phyloP scores from a whole-genome alignment of 2,888 invertebrate genomes.

The Tenthredo distinguenda region DNA sequence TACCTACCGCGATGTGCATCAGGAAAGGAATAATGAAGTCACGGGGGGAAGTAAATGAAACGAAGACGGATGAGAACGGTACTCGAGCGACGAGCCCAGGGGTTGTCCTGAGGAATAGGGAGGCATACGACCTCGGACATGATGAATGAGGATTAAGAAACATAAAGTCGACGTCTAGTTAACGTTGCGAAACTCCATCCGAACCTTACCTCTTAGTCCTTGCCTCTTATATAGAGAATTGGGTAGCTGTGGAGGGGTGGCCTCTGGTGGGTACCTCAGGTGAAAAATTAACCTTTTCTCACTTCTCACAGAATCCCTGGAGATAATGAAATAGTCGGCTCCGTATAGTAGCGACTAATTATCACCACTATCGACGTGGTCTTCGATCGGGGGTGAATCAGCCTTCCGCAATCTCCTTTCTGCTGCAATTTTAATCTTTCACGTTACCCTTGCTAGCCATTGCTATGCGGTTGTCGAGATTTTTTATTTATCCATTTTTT shows the following conservation, averaged over 20 bases:
- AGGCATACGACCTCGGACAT: conserved; percentile 35
- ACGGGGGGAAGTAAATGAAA: conserved; percentile 42
- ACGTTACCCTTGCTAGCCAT: not conserved
- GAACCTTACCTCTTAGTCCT: not conserved
- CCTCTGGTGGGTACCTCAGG: conserved; percentile 24
- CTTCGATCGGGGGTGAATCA: not conserved
- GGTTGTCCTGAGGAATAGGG: conserved; percentile 25
- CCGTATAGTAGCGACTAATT: not conserved
- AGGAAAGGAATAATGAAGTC: conserved; percentile 48
- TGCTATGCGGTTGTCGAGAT: not conserved
- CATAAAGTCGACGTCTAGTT: conserved; percentile 42
- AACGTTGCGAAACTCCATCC: conserved; percentile 34
- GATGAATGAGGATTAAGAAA: conserved; percentile 51
- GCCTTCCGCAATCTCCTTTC: not conserved
- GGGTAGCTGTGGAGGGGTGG: not conserved
- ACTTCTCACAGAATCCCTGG: not conserved
- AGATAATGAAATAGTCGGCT: conserved; percentile 3
- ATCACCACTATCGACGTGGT: not conserved
- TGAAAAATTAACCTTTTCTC: not conserved
- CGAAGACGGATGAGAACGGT: conserved; percentile 50
- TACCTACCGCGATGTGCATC: not conserved
- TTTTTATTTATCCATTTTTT: not conserved
- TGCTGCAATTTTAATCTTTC: not conserved
- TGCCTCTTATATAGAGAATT: not conserved
- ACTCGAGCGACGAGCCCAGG: conserved; percentile 13